phyloP scores from a whole-genome alignment of 2,797 vertebrate genomes.

The Phalloptychus januarius region DNA sequence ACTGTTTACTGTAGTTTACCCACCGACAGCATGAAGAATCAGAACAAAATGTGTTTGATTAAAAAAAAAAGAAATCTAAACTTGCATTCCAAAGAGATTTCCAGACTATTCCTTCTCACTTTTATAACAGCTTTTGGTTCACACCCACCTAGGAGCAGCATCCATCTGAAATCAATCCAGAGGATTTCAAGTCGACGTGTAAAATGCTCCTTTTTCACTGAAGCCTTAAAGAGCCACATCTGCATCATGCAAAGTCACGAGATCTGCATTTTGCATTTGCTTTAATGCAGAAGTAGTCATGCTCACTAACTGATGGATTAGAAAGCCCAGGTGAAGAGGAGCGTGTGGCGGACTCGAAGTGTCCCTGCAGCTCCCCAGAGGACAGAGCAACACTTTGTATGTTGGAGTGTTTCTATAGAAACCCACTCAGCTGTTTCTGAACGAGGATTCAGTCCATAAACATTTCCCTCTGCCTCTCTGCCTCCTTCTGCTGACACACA shows the following conservation, averaged over 20 bases:
- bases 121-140: constrained; percentile 4
- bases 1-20: not conserved
- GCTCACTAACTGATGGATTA: constrained; percentile 8
- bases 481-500: constrained; percentile 19
- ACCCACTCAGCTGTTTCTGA: constrained; percentile 47
- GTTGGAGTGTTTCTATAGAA: constrained; percentile 73
- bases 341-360: not conserved
- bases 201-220: not conserved
- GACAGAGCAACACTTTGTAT: constrained; percentile 49
- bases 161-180: constrained; percentile 11
- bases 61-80: not conserved
- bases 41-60: not conserved
- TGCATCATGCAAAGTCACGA: not conserved
- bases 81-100: constrained; percentile 13
- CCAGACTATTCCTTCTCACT: constrained; percentile 6
- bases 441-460: constrained; percentile 50
- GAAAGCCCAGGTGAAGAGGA: constrained; percentile 30
- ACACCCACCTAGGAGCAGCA: constrained; percentile 3
- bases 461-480: constrained; percentile 21
- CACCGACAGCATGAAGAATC: not conserved
- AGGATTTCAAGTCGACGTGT: not conserved
- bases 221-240: not conserved
- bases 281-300: constrained; percentile 7
- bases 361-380: constrained; percentile 21
- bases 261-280: not conserved